phyloP scores from a whole-genome alignment of 2,888 invertebrate species.

The Ernsta delagoae region DNA sequence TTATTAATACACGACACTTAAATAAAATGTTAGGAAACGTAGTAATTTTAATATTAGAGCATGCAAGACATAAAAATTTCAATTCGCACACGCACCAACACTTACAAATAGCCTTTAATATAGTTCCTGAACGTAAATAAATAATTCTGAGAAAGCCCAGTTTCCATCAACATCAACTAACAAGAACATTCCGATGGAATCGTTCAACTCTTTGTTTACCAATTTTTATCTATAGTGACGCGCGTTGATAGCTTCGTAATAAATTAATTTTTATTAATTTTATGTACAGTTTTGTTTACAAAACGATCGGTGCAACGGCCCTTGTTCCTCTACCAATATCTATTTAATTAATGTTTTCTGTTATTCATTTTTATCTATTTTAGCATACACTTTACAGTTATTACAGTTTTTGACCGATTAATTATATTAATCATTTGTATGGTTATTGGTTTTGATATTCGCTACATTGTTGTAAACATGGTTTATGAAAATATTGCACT shows the following conservation, averaged over 20 bases:
- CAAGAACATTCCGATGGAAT: conserved; percentile 37
- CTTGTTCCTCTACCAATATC: conserved; percentile 49
- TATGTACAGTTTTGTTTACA: conserved; percentile 67
- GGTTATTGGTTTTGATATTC: conserved; percentile 37
- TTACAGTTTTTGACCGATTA: conserved; percentile 48
- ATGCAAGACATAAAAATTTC: conserved; percentile 10
- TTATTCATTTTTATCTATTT: conserved; percentile 47
- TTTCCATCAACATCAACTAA: conserved; percentile 19
- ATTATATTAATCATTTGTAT: conserved; percentile 52
- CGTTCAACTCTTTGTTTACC: conserved; percentile 62
- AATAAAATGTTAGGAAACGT: conserved; percentile 1
- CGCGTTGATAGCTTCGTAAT: conserved; percentile 54
- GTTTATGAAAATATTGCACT: conserved; percentile 30
- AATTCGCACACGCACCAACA: neutral
- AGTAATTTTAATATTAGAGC: conserved; percentile 7
- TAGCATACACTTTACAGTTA: conserved; percentile 53
- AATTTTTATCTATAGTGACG: conserved; percentile 54
- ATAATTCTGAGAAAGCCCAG: conserved; percentile 17
- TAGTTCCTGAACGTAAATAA: conserved; percentile 21
- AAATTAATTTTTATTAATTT: conserved; percentile 67
- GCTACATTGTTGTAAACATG: conserved; percentile 43
- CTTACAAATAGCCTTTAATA: neutral
- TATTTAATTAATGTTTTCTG: conserved; percentile 57
- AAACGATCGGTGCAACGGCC: conserved; percentile 45
- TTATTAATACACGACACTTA: neutral